Evolutionary conservation across 2,113 vertebrate genomes (phyloP).

Genomic region (Gymnorhina tibicen): DNA sequence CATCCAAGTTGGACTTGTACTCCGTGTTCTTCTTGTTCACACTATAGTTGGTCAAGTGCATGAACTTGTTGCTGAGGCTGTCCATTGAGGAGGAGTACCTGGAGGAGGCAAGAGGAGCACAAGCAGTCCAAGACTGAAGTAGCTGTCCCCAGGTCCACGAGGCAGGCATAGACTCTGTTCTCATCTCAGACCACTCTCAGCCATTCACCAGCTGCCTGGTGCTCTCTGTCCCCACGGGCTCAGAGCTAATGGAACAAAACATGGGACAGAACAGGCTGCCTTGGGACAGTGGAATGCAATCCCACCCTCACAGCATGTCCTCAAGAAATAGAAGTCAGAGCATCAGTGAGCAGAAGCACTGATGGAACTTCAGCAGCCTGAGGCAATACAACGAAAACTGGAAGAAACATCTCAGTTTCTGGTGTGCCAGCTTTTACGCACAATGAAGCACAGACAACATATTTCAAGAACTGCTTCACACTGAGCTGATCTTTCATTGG

Average conservation of each 20-base stretch:
- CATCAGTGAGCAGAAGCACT: neutral
- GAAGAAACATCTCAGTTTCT: neutral
- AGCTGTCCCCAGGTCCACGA: neutral
- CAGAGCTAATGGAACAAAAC: neutral
- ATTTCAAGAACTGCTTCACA: neutral
- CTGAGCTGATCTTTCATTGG: neutral
- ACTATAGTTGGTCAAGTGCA: slow-evolving; percentile 98
- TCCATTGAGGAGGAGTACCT: slow-evolving; percentile 97
- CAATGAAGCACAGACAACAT: neutral
- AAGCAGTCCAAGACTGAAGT: neutral
- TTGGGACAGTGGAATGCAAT: neutral
- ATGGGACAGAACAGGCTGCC: neutral
- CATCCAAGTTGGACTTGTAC: slow-evolving; percentile 88
- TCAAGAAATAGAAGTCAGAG: neutral
- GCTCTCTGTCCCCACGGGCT: neutral
- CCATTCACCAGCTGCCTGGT: neutral
- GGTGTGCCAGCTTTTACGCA: neutral
- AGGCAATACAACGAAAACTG: neutral
- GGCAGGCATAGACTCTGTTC: neutral
- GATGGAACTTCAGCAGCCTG: neutral
- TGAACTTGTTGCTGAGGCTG: slow-evolving; percentile 93
- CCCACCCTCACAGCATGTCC: neutral
- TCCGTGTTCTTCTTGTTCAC: slow-evolving; percentile 94
- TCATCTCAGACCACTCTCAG: neutral
- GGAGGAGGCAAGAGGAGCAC: neutral